Conservation (phyloP, 2,113 vertebrate genomes). For the Brienomyrus brachyistius region DNA sequence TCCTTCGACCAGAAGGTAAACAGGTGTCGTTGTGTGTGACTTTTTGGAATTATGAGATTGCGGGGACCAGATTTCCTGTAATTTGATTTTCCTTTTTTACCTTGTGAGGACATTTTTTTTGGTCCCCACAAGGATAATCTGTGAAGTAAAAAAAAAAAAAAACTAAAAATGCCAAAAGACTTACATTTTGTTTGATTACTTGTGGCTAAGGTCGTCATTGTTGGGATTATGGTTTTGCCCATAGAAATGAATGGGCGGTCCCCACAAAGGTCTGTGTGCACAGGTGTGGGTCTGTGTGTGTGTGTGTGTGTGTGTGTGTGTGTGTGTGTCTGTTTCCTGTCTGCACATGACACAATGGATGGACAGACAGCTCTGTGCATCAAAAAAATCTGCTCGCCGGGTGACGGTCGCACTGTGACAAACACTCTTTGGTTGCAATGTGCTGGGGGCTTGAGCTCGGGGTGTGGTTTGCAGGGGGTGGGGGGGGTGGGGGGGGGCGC, state of each 20-base stretch:
- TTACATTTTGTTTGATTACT: too few species aligned
- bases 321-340: background rate
- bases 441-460: background rate
- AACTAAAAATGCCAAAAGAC: background rate
- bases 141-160: background rate
- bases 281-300: background rate
- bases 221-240: background rate
- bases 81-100: background rate
- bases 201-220: background rate
- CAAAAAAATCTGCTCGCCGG: background rate
- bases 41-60: background rate
- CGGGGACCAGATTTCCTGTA: background rate
- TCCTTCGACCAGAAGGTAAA: too few species aligned
- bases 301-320: background rate
- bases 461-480: background rate
- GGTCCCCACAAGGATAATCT: background rate
- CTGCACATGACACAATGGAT: background rate
- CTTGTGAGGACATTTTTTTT: background rate
- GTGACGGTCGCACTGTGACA: background rate
- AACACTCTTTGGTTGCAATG: background rate
- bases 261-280: too few species aligned
- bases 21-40: background rate
- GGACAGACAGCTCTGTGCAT: background rate
- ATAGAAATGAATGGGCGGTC: background rate
- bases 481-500: too few species aligned